phyloP scores from a whole-genome alignment of 2,113 vertebrate species.

The Cyprinodon tularosa region DNA sequence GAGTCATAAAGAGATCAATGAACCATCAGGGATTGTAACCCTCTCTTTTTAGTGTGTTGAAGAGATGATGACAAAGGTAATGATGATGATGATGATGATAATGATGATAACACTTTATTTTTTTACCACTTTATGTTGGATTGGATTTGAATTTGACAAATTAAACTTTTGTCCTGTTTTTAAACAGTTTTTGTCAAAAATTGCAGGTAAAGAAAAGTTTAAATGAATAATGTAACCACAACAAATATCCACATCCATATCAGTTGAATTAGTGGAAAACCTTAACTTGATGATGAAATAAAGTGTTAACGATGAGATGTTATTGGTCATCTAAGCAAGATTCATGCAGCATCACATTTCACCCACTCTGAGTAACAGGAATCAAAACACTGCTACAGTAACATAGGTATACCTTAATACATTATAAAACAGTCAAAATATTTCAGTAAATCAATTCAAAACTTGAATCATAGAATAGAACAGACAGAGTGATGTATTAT shows the following conservation, averaged over 20 bases:
- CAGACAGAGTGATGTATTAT: not conserved
- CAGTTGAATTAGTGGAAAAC: slow-evolving; percentile 12
- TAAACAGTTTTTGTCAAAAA: not conserved
- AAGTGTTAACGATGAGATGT: slow-evolving; percentile 29
- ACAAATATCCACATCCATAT: not conserved
- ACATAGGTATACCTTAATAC: not conserved
- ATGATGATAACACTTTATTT: slow-evolving; percentile 46
- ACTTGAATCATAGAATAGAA: not conserved
- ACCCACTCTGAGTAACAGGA: slow-evolving; percentile 33
- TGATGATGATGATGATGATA: slow-evolving; percentile 4
- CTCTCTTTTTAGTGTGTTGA: not conserved
- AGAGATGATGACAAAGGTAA: not conserved
- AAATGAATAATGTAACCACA: not conserved
- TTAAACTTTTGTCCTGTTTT: not conserved
- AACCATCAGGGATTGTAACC: not conserved
- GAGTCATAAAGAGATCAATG: not conserved
- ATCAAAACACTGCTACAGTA: slow-evolving; percentile 11
- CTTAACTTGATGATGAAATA: slow-evolving; percentile 20
- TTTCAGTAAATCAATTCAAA: not conserved
- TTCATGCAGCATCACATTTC: slow-evolving; percentile 66
- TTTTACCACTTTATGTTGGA: not conserved
- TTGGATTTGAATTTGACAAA: slow-evolving; percentile 13
- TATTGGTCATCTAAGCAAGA: slow-evolving; percentile 13
- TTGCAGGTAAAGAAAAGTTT: not conserved
- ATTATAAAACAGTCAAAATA: not conserved